Evolutionary conservation across 64 coral and sea anemone genomes (phyloP).

Genomic region (Montipora capricornis): DNA sequence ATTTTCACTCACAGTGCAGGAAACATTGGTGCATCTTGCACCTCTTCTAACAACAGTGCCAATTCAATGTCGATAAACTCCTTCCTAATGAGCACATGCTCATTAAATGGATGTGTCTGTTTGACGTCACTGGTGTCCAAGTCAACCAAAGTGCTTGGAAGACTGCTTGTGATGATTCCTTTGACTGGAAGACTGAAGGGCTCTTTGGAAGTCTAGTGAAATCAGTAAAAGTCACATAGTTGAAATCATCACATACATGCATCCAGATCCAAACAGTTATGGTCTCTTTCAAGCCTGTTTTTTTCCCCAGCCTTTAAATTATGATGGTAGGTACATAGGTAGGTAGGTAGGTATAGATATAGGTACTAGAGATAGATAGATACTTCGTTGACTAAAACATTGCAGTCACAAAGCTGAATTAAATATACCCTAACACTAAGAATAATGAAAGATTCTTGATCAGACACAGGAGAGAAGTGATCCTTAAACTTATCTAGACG

Average conservation of each 20-base stretch:
- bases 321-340: too few species aligned
- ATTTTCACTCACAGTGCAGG: constrained; percentile 83
- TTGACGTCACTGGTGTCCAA: constrained; percentile 83
- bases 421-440: too few species aligned
- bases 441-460: too few species aligned
- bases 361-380: too few species aligned
- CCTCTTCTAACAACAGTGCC: constrained; percentile 80
- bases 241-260: too few species aligned
- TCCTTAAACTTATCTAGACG: too few species aligned
- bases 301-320: too few species aligned
- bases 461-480: too few species aligned
- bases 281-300: neutral
- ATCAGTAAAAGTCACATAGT: neutral
- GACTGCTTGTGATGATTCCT: constrained; percentile 86
- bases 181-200: constrained; percentile 73
- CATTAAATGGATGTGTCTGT: constrained; percentile 82
- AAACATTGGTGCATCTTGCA: constrained; percentile 79
- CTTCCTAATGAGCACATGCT: constrained; percentile 79
- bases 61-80: constrained; percentile 92
- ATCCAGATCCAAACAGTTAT: neutral
- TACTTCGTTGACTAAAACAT: too few species aligned
- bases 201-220: constrained; percentile 72
- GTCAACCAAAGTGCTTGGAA: constrained; percentile 89
- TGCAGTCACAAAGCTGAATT: too few species aligned
- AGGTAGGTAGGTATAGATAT: too few species aligned